Evolutionary conservation across 2,797 vertebrate genomes (phyloP), one percentile per base, ranked within the genome.

Genomic region (Florisuga fusca): DNA sequence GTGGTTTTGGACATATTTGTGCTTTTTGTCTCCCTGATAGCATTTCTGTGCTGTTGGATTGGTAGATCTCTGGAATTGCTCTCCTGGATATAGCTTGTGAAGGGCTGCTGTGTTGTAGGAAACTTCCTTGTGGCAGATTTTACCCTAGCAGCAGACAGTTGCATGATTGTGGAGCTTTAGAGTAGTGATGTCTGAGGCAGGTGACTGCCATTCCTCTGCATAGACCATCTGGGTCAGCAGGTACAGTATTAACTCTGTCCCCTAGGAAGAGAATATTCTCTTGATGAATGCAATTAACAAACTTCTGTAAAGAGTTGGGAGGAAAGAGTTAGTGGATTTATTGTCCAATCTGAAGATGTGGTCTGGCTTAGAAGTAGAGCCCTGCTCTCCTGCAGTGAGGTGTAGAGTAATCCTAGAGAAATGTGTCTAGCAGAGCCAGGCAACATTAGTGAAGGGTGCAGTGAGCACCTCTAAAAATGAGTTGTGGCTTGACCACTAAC

Each of bases 41-140:
- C 1, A 1, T 76, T 61, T 82, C 51, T 14, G 0, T 4, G 3
- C 43, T 18, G 5, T 18, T 73, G 61, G 26, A 7, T 23, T 66
- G 34, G 29, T 19, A 43, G 29, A 15, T 66, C 14, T 72, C 63
- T 71, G 87, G 78, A 67, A 10, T 41, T 45, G 25, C 51, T 80
- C 17, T 57, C 45, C 27, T 48, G 21, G 43, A 6, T 23, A 1
- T 0, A 34, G 7, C 26, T 38, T 73, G 38, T 74, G 54, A 84
- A 36, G 0, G 1, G 38, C 77, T 77, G 31, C 73, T 59, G 38
- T 21, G 29, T 68, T 0, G 0, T 12, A 41, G 77, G 75, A 67
- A 14, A 26, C n/a, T 21, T 69, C 36, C 9, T 67, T 55, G 53
- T 80, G 75, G 19, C 19, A 36, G 26, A 3, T 34, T 48, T 13